A percentile compares a stretch with the other conserved stretches of the same genome.
These are phyloP conservation scores for Antrozous pallidus DNA, from an alignment of 2,797 vertebrate species.

Conservation along the genomic window DNA sequence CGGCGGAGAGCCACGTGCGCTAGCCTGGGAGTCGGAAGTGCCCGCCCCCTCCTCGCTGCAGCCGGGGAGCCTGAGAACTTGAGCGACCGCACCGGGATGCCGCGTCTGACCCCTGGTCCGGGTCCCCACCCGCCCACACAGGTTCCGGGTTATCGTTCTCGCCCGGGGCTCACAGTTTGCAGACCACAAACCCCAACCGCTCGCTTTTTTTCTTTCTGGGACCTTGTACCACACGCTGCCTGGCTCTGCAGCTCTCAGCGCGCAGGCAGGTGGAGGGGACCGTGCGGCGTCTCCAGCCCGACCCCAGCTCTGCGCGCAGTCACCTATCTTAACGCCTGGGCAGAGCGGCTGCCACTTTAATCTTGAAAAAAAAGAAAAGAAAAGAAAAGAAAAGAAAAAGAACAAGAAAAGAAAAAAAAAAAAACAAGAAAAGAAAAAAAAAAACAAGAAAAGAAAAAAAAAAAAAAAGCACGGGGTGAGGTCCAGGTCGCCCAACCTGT, in stretches of 20 bases:
- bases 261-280: not conserved
- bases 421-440: too few relatives aligned
- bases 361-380: not conserved
- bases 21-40: not conserved
- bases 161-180: not conserved
- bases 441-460: not conserved
- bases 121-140: not conserved
- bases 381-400: too few relatives aligned
- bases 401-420: too few relatives aligned
- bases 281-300: accelerated
- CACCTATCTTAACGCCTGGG: too few relatives aligned
- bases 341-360: not conserved
- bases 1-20: not conserved
- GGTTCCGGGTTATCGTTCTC: not conserved
- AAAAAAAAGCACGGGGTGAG: not conserved
- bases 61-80: not conserved
- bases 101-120: not conserved
- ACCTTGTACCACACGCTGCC: not conserved
- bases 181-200: not conserved
- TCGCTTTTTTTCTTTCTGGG: not conserved
- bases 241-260: not conserved
- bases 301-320: not conserved
- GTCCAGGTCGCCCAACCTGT: not conserved
- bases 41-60: not conserved
- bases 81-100: not conserved